A percentile compares a stretch with the other conserved stretches of the same genome.
phyloP scores from a whole-genome alignment of 2,888 invertebrate genomes.

The Lasioglossum leucozonium region DNA sequence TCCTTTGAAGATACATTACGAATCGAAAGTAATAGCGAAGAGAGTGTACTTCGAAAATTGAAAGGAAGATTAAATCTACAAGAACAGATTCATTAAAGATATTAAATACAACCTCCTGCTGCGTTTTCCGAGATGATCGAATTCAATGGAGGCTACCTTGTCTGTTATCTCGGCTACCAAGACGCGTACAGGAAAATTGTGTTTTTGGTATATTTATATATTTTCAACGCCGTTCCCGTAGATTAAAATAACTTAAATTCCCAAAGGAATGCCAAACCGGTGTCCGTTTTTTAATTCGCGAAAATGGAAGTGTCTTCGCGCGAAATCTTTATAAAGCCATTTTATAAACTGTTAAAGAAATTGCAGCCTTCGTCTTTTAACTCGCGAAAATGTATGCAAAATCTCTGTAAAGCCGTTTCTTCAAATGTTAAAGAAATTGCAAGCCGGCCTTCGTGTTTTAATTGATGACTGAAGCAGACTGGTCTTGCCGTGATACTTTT shows the following conservation, averaged over 20 bases:
- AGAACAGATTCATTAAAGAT: background rate
- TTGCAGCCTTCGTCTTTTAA: no score
- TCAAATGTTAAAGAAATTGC: no score
- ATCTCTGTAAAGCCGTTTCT: no score
- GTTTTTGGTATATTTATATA: no score
- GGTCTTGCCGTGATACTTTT: background rate
- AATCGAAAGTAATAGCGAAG: background rate
- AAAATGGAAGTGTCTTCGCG: no score
- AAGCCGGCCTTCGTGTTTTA: background rate
- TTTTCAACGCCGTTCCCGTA: no score
- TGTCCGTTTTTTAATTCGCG: no score
- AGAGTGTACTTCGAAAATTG: background rate
- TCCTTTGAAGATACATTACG: background rate
- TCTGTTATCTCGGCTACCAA: no score
- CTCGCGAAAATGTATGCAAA: no score
- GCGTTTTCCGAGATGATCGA: background rate
- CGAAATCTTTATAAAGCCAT: no score
- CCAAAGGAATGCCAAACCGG: background rate
- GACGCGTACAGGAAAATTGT: no score
- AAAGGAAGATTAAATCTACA: background rate
- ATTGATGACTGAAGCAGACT: background rate
- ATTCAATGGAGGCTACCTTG: background rate
- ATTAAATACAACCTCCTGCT: background rate
- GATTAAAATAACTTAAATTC: background rate
- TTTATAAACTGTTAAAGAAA: no score